phyloP scores from a whole-genome alignment of 2,113 vertebrate genomes.

The Penelope pileata region DNA sequence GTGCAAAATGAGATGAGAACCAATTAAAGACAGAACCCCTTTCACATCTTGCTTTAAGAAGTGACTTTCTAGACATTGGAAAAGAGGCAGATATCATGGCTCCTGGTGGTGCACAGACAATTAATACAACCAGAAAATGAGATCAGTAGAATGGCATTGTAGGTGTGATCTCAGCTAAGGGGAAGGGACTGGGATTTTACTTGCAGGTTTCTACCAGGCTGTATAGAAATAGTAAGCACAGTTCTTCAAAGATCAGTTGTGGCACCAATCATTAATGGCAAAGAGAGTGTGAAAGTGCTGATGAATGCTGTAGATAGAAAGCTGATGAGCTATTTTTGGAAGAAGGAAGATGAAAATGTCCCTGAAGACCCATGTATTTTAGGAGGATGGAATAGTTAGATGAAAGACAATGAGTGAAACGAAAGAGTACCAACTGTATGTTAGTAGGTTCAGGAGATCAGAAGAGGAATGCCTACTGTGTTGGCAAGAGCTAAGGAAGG shows the following conservation, averaged over 20 bases:
- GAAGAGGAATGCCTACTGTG: not conserved
- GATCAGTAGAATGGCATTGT: not conserved
- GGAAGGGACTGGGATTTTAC: not conserved
- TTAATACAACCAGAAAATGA: not conserved
- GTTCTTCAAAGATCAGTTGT: not conserved
- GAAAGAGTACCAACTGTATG: rapidly evolving
- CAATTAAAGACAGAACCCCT: not conserved
- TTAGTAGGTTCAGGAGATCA: not conserved
- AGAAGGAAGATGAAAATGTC: not conserved
- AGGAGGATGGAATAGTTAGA: not conserved
- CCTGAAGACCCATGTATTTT: not conserved
- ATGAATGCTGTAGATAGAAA: not conserved
- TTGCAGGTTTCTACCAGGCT: not conserved
- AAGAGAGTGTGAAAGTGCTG: not conserved
- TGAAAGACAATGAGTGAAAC: not conserved
- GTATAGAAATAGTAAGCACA: not conserved
- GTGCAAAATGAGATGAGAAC: not conserved
- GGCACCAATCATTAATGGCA: not conserved
- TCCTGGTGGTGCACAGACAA: not conserved
- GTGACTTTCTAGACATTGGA: not conserved
- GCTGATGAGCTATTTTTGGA: not conserved
- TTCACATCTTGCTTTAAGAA: not conserved
- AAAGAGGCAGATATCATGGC: not conserved
- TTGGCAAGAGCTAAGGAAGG: not conserved
- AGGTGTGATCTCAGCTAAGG: not conserved